These are phyloP conservation scores for Holothuria scabra DNA, from an alignment of 53 echinoderm and acorn worm genomes.

Conservation along the genomic window DNA sequence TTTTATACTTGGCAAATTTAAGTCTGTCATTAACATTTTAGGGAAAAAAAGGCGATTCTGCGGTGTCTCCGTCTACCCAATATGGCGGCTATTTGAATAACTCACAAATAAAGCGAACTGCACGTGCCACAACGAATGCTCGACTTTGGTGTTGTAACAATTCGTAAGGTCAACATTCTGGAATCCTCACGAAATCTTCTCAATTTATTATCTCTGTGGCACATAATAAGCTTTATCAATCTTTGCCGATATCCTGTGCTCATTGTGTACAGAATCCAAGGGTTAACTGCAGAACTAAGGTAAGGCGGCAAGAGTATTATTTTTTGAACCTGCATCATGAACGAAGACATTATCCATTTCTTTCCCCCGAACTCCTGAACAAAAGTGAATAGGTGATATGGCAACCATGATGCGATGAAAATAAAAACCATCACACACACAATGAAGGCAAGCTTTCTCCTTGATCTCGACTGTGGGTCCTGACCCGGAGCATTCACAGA, in stretches of 20 bases:
- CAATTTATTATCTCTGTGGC: not conserved
- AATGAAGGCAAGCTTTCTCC: slow-evolving; percentile 7
- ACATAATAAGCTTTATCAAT: not conserved
- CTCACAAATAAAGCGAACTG: too few species aligned
- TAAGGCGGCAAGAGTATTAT: not conserved
- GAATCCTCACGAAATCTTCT: not conserved
- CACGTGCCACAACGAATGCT: not conserved
- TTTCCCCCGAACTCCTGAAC: not conserved
- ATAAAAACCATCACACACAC: slow-evolving; percentile 24
- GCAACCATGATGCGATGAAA: slow-evolving; percentile 23
- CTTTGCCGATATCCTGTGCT: slow-evolving; percentile 20
- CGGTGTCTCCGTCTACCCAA: too few species aligned
- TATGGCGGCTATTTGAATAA: too few species aligned
- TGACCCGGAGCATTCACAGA: not conserved
- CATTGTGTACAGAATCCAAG: slow-evolving; percentile 19
- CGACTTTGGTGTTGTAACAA: not conserved
- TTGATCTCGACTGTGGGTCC: slow-evolving; percentile 2
- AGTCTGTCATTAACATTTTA: too few species aligned
- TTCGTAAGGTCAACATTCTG: not conserved
- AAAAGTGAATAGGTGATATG: not conserved
- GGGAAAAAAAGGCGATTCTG: too few species aligned
- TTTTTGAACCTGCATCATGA: not conserved
- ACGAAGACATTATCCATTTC: too few species aligned
- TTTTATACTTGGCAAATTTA: too few species aligned
- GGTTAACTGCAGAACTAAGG: slow-evolving; percentile 7